Percentiles rank a stretch among this genome's conserved stretches.
phyloP scores from a whole-genome alignment of 2,888 invertebrate species.

The Steinernema carpocapsae region DNA sequence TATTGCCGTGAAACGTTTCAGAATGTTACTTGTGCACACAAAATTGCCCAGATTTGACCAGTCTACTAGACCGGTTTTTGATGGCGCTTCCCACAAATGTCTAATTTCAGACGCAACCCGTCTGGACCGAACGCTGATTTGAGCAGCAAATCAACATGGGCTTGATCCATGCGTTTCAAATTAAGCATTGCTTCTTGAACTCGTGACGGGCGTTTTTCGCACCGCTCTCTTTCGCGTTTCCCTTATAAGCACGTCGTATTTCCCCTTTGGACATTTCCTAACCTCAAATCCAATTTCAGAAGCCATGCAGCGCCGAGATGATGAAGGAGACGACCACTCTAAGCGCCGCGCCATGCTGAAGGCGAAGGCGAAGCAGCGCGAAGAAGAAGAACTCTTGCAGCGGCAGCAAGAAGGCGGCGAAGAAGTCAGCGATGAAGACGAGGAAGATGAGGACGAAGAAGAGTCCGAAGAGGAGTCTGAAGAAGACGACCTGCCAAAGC shows the following conservation, averaged over 20 bases:
- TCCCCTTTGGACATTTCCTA: too few relatives aligned
- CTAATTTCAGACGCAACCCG: too few relatives aligned
- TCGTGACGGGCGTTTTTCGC: too few relatives aligned
- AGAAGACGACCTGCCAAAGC: conserved; percentile 69
- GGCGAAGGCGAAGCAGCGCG: conserved; percentile 33
- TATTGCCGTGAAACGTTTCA: too few relatives aligned
- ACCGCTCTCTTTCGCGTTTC: neutral
- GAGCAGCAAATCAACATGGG: too few relatives aligned
- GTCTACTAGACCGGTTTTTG: too few relatives aligned
- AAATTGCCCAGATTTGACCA: too few relatives aligned
- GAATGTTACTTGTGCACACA: too few relatives aligned
- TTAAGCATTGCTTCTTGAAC: too few relatives aligned
- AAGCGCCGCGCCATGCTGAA: conserved; percentile 5
- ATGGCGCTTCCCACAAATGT: too few relatives aligned
- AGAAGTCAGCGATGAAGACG: conserved; percentile 47
- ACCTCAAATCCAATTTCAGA: conserved; percentile 32
- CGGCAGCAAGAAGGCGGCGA: conserved; percentile 50
- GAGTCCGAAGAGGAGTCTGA: conserved; percentile 69
- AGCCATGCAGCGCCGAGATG: conserved; percentile 43
- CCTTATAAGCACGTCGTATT: neutral
- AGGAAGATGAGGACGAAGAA: conserved; percentile 53
- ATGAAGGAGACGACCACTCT: conserved; percentile 40
- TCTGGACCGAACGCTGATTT: too few relatives aligned
- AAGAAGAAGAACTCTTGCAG: conserved; percentile 41
- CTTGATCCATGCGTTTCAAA: too few relatives aligned